Conservation (phyloP, 2,888 invertebrate genomes). For the Acronicta leporina region DNA sequence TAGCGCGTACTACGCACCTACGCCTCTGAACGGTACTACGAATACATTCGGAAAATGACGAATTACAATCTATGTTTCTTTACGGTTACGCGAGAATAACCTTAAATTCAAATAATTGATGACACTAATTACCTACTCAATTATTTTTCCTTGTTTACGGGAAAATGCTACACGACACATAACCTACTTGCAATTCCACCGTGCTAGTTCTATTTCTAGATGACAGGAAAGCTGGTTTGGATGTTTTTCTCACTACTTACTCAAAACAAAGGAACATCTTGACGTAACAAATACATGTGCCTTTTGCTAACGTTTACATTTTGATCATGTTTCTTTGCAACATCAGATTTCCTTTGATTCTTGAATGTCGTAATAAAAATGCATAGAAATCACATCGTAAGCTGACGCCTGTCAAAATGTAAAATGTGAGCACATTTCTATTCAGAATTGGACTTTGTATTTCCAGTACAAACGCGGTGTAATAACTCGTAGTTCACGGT, state of each 20-base stretch:
- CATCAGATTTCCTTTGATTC: conserved; percentile 9
- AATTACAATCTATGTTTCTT: background rate
- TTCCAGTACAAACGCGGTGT: conserved; percentile 42
- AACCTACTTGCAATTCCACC: conserved; percentile 8
- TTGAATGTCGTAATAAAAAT: conserved; percentile 31
- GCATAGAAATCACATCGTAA: conserved; percentile 20
- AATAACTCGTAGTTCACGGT: conserved; percentile 78
- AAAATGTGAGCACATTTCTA: conserved; percentile 48
- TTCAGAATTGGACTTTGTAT: conserved; percentile 52
- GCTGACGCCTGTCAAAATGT: conserved; percentile 35
- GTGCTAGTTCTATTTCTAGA: conserved; percentile 25
- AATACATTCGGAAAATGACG: background rate
- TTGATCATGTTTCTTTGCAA: conserved; percentile 12
- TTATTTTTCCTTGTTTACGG: conserved; percentile 36
- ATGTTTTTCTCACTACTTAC: conserved; percentile 18
- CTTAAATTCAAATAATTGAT: conserved; percentile 7
- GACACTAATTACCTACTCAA: background rate
- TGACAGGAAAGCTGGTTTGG: conserved; percentile 19
- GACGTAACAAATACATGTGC: conserved; percentile 11
- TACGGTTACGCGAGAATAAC: background rate
- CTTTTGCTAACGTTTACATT: conserved; percentile 6
- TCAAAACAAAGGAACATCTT: conserved; percentile 4
- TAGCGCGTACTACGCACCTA: background rate
- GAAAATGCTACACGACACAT: conserved; percentile 7
- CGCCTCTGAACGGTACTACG: background rate